Conservation (phyloP, 1,140 invertebrate genomes). For the Trichonephila inaurata region DNA sequence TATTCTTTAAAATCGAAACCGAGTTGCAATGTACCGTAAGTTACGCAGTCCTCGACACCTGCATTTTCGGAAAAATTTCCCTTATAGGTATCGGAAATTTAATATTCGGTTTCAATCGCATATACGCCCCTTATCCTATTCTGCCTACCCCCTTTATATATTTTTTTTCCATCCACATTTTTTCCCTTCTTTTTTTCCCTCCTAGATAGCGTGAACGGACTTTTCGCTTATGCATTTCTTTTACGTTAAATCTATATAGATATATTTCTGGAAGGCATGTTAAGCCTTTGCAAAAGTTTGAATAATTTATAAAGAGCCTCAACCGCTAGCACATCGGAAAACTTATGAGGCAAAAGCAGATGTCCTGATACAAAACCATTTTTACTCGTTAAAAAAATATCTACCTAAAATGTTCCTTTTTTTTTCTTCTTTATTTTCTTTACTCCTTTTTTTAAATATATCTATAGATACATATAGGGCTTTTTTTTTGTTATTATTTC, state of each 20-base stretch:
- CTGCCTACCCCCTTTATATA: not conserved
- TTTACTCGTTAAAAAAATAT: slow-evolving; percentile 72
- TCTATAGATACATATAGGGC: not conserved
- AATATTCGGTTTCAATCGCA: slow-evolving; percentile 55
- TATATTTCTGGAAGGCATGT: slow-evolving; percentile 3
- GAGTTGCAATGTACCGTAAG: slow-evolving; percentile 37
- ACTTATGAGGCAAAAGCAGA: slow-evolving; percentile 45
- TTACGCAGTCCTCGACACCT: slow-evolving; percentile 39
- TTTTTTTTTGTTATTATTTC: slow-evolving; percentile 43
- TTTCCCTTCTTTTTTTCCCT: not conserved
- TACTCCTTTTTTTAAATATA: slow-evolving; percentile 23
- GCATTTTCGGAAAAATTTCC: slow-evolving; percentile 52
- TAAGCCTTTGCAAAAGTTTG: slow-evolving; percentile 59
- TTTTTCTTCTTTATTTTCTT: not conserved
- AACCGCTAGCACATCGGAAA: not conserved
- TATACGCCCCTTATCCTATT: slow-evolving; percentile 1
- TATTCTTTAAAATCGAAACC: slow-evolving; percentile 13
- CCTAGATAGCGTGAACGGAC: not conserved
- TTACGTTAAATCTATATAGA: slow-evolving; percentile 41
- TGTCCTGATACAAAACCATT: slow-evolving; percentile 48
- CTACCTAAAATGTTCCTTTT: slow-evolving; percentile 17
- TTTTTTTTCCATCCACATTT: slow-evolving; percentile 20
- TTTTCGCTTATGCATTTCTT: slow-evolving; percentile 57
- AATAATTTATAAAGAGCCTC: slow-evolving; percentile 67
- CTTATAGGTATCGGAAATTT: slow-evolving; percentile 66